Evolutionary conservation across 1,140 invertebrate species (phyloP).

Genomic region (Theocolax elegans): DNA sequence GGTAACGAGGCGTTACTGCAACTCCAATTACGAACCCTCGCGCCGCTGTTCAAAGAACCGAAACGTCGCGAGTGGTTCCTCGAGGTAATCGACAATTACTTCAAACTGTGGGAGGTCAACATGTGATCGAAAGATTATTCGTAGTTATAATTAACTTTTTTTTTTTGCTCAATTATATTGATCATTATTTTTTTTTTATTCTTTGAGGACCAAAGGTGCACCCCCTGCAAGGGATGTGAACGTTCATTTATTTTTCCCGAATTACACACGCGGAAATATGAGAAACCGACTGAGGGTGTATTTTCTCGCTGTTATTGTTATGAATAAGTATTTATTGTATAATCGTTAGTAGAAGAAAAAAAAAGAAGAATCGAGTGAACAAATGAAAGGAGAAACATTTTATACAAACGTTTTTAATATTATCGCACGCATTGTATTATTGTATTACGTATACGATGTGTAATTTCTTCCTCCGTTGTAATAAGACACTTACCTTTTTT

Average conservation of each 20-base stretch:
- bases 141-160: neutral
- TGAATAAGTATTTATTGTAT: slow-evolving; percentile 66
- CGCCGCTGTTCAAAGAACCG: slow-evolving; percentile 79
- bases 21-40: slow-evolving; percentile 80
- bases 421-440: slow-evolving; percentile 47
- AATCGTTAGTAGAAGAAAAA: slow-evolving; percentile 58
- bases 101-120: slow-evolving; percentile 89
- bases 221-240: neutral
- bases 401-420: slow-evolving; percentile 57
- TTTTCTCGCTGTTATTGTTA: slow-evolving; percentile 55
- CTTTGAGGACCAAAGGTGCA: slow-evolving; percentile 21
- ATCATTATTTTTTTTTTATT: neutral
- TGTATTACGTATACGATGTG: neutral
- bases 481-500: too few relatives aligned
- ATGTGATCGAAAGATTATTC: slow-evolving; percentile 69
- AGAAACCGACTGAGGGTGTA: slow-evolving; percentile 17
- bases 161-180: too few relatives aligned
- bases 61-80: slow-evolving; percentile 81
- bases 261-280: neutral
- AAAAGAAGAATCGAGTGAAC: too few relatives aligned
- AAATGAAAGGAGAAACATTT: too few relatives aligned
- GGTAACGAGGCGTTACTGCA: slow-evolving; percentile 86
- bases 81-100: slow-evolving; percentile 87
- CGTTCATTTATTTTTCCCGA: neutral
- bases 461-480: neutral